These are phyloP conservation scores for Drosophila lini DNA, from an alignment of 1,140 invertebrate genomes.

Conservation along the genomic window DNA sequence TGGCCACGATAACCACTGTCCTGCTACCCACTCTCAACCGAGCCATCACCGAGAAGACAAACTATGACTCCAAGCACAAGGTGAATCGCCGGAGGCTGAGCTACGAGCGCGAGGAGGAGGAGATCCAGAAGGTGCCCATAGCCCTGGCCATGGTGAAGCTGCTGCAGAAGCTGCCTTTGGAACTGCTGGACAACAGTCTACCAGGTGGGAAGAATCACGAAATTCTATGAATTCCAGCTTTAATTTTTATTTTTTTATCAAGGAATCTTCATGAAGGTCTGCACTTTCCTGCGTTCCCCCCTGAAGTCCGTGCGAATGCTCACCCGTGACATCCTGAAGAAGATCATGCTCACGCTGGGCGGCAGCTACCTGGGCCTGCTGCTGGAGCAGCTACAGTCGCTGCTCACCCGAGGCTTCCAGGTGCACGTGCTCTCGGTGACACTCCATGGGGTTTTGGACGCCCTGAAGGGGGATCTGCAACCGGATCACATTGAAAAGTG, in stretches of 20 bases:
- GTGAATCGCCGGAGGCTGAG: slow-evolving; percentile 89
- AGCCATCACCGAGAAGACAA: slow-evolving; percentile 89
- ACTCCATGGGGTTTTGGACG: slow-evolving; percentile 92
- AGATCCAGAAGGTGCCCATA: slow-evolving; percentile 95
- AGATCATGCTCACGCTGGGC: slow-evolving; percentile 94
- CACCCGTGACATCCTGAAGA: slow-evolving; percentile 94
- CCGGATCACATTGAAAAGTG: slow-evolving; percentile 91
- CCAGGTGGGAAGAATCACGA: slow-evolving; percentile 85
- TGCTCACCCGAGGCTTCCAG: slow-evolving; percentile 95
- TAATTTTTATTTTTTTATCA: background rate
- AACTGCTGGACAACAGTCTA: slow-evolving; percentile 90
- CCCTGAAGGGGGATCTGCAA: slow-evolving; percentile 86
- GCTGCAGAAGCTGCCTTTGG: slow-evolving; percentile 93
- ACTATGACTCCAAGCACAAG: slow-evolving; percentile 92
- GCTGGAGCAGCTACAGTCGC: slow-evolving; percentile 91
- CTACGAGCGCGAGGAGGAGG: slow-evolving; percentile 91
- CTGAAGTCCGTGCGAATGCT: slow-evolving; percentile 94
- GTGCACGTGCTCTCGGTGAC: slow-evolving; percentile 96
- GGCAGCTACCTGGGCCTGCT: slow-evolving; percentile 91
- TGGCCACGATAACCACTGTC: slow-evolving; percentile 87
- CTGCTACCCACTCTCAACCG: slow-evolving; percentile 86
- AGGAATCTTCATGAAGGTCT: slow-evolving; percentile 94
- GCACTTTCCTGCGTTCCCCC: slow-evolving; percentile 94
- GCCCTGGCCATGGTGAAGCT: slow-evolving; percentile 96
- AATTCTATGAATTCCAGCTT: background rate